Base-by-base conservation (phyloP, 2,888 invertebrate genomes). In the Clitarchus hookeri region DNA sequence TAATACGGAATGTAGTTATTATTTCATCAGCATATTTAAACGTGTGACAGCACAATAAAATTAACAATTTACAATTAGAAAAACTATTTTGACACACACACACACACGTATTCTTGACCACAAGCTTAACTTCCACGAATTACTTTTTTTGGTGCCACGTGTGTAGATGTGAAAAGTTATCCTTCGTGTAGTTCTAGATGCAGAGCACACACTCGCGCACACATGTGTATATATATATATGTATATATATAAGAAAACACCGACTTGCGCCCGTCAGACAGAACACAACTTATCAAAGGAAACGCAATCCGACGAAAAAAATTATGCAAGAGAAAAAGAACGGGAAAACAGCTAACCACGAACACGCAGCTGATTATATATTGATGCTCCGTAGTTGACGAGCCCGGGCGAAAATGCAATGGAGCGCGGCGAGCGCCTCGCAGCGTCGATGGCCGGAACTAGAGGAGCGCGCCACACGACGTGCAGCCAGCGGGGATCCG, bases 361-460 rank as follows among this genome's bases (percentile, higher is more conserved):
- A 65, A 65, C 65, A 65, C 65, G 65, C 65, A 65, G 65, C 65
- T 65, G 65, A 65, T 65, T 11, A 65, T 65, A n/a, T 65, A 65
- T 65, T 65, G 65, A 65, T 65, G 65, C 1, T 82, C 23, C 27
- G 82, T 82, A 82, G 26, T 82, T 82, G 82, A 27, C 27, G 12
- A 36, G 44, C 82, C 82, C 82, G 82, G 82, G 82, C 27, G 36
- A 82, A 82, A 82, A 26, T 82, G 82, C 82, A 82, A 26, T 36
- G 36, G 82, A 82, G 36, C 36, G 27, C 16, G 13, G 36, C 19
- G 9, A 80, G 83, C 85, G 87, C 86, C 79, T 23, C 84, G 65
- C 79, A 27, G 85, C 85, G 86, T 86, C 85, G 53, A 83, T 87
- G 87, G 84, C 87, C 87, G 80, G 85, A 84, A 87, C 87, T 87